Evolutionary conservation across 2,888 invertebrate genomes (phyloP).

Genomic region (Cryptocheilus praepositus): DNA sequence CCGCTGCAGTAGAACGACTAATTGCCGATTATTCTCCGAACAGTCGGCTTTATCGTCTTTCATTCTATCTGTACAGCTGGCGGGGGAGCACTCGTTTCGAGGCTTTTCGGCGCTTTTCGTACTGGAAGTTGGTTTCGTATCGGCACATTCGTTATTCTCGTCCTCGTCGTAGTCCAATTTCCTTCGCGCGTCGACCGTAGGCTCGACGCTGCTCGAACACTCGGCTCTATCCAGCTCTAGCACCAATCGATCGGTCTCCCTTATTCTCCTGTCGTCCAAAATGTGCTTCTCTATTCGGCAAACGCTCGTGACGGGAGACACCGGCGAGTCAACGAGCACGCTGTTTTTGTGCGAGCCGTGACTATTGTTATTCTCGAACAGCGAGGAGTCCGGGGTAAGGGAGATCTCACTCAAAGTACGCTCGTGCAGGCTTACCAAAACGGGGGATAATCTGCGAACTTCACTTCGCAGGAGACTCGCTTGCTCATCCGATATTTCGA

Average conservation of each 20-base stretch:
- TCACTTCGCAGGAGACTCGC: slow-evolving; percentile 68
- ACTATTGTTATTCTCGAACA: slow-evolving; percentile 28
- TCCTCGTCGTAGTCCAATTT: slow-evolving; percentile 23
- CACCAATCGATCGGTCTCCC: slow-evolving; percentile 1
- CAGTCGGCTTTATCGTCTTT: neutral
- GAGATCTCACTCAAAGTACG: slow-evolving; percentile 71
- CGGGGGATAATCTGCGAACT: slow-evolving; percentile 68
- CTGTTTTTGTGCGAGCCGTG: neutral
- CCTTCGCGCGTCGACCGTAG: neutral
- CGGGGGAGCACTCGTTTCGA: neutral
- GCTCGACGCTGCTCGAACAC: slow-evolving; percentile 9
- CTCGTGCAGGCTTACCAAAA: slow-evolving; percentile 68
- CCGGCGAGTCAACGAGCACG: neutral
- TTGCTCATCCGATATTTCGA: slow-evolving; percentile 69
- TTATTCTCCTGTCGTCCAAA: neutral
- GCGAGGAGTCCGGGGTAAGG: slow-evolving; percentile 54
- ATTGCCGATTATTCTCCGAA: slow-evolving; percentile 8
- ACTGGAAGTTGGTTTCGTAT: neutral
- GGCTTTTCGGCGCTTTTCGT: neutral
- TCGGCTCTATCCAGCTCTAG: slow-evolving; percentile 4
- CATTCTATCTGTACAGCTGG: neutral
- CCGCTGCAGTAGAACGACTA: slow-evolving; percentile 60
- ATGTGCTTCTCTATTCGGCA: neutral
- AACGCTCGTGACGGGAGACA: neutral
- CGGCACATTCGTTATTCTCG: neutral